A percentile compares a stretch with the other conserved stretches of the same genome.
Conservation (phyloP, 2,113 vertebrate genomes). For the Picathartes gymnocephalus region DNA sequence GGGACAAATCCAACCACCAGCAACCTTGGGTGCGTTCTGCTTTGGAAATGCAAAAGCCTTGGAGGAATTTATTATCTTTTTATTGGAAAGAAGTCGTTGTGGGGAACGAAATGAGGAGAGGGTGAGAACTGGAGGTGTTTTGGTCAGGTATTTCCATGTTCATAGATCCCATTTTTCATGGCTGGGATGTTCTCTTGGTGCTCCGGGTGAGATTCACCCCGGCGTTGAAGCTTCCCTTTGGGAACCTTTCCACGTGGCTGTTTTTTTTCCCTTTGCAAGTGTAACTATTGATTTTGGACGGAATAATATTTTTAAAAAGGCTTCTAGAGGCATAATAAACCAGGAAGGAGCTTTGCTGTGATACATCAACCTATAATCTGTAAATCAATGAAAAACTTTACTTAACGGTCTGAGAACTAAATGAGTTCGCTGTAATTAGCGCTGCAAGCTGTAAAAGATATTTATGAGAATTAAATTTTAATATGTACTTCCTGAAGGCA, state of each 20-base stretch:
- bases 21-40: not conserved
- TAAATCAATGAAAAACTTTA: slow-evolving; percentile 51
- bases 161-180: rapidly evolving
- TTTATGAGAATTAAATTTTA: slow-evolving; percentile 56
- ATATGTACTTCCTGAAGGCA: not conserved
- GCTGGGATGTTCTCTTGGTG: not conserved
- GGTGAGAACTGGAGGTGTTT: not conserved
- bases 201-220: not conserved
- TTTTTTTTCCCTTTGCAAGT: slow-evolving; percentile 20
- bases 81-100: not conserved
- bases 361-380: slow-evolving; percentile 36
- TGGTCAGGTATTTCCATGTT: not conserved
- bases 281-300: slow-evolving; percentile 38
- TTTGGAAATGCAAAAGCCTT: not conserved
- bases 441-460: slow-evolving; percentile 34
- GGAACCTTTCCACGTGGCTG: not conserved
- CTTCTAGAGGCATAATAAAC: not conserved
- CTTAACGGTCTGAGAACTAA: slow-evolving; percentile 48
- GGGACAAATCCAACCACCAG: not conserved
- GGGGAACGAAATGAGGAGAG: not conserved
- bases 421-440: slow-evolving; percentile 52
- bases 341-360: not conserved
- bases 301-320: slow-evolving; percentile 24
- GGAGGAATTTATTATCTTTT: not conserved
- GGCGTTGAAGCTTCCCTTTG: not conserved